Percentiles rank a stretch among this genome's conserved stretches.
Conservation (phyloP, 2,797 vertebrate species). For the Falco berigora region DNA sequence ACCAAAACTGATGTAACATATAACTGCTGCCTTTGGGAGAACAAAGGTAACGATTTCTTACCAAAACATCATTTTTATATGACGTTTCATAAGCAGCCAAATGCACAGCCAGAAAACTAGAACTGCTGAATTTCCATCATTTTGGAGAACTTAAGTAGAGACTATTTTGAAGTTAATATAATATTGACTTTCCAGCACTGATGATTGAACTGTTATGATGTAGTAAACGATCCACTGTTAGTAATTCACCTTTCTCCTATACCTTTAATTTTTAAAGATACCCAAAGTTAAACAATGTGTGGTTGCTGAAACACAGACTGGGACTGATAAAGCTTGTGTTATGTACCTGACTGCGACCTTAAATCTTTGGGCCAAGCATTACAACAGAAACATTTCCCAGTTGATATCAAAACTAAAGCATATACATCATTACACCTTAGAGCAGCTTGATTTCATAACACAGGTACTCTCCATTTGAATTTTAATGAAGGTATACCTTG, state of each 20-base stretch:
- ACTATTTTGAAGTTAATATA: constrained; percentile 24
- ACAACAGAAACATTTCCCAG: not conserved
- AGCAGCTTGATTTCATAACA: not conserved
- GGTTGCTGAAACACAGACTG: not conserved
- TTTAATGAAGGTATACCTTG: not conserved
- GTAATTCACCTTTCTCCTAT: not conserved
- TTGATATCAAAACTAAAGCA: not conserved
- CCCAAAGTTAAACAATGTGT: not conserved
- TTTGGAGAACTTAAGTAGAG: constrained; percentile 7
- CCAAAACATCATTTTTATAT: constrained; percentile 18
- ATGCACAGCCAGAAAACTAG: not conserved
- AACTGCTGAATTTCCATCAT: constrained; percentile 24
- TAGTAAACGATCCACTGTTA: not conserved
- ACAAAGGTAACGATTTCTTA: not conserved
- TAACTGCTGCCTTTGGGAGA: not conserved
- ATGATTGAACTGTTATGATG: constrained; percentile 20
- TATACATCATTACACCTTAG: accelerated
- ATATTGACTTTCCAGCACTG: constrained; percentile 43
- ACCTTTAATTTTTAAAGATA: not conserved
- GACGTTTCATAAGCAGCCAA: constrained; percentile 15
- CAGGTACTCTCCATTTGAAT: not conserved
- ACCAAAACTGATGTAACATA: not conserved
- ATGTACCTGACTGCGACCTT: not conserved
- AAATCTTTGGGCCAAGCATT: not conserved
- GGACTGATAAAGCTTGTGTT: not conserved